phyloP scores from a whole-genome alignment of 2,888 invertebrate species.

The Drosophila anomalata region DNA sequence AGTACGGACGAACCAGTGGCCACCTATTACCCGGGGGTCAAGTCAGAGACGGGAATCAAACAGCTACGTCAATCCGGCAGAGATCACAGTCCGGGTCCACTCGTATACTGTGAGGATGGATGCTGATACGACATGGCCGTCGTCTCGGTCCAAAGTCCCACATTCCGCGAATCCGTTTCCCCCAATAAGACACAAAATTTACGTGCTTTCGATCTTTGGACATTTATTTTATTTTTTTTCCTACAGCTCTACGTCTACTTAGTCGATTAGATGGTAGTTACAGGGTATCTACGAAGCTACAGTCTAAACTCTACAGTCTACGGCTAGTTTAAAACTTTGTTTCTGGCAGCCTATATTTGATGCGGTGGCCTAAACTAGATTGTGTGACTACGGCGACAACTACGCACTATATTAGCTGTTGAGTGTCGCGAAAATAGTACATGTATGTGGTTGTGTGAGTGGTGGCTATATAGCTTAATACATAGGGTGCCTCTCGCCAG shows the following conservation, averaged over 20 bases:
- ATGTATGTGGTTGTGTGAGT: slow-evolving; percentile 5
- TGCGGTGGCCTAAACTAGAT: slow-evolving; percentile 28
- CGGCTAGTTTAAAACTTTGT: slow-evolving; percentile 32
- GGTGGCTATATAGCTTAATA: slow-evolving; percentile 42
- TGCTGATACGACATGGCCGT: slow-evolving; percentile 18
- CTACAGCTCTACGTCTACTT: slow-evolving; percentile 19
- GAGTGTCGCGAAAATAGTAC: slow-evolving; percentile 10
- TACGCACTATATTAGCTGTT: slow-evolving; percentile 54
- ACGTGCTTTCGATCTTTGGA: slow-evolving; percentile 27
- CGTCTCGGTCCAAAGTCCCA: slow-evolving; percentile 35
- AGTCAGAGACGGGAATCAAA: slow-evolving; percentile 17
- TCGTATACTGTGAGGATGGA: slow-evolving; percentile 4
- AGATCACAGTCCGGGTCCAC: slow-evolving; percentile 17
- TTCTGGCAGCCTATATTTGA: slow-evolving; percentile 34
- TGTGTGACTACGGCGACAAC: slow-evolving; percentile 30
- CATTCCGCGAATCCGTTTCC: slow-evolving; percentile 33
- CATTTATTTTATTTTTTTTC: slow-evolving; percentile 23
- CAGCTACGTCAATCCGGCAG: slow-evolving; percentile 34
- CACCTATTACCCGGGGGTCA: slow-evolving; percentile 17
- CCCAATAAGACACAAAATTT: neutral
- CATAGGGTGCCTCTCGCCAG: slow-evolving; percentile 22
- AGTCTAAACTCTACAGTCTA: slow-evolving; percentile 12
- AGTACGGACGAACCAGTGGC: neutral
- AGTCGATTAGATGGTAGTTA: neutral
- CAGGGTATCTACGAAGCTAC: slow-evolving; percentile 15